Conservation (phyloP, 2,797 vertebrate genomes). For the Sandelia bainsii region DNA sequence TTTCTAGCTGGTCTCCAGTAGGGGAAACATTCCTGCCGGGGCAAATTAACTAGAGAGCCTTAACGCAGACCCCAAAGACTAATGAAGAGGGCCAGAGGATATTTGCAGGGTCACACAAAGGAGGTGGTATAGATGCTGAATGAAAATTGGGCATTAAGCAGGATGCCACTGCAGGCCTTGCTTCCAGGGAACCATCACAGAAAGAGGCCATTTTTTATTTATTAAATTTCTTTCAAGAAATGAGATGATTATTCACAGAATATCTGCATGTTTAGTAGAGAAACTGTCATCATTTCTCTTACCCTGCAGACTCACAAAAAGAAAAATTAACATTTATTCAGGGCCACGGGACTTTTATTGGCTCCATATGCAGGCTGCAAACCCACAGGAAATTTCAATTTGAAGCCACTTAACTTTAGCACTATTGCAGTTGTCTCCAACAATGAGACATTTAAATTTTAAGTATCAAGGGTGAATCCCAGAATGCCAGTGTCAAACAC, state of each 20-base stretch:
- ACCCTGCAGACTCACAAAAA: constrained; percentile 75
- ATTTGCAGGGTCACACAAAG: constrained; percentile 87
- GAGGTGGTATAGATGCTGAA: constrained; percentile 77
- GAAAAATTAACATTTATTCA: constrained; percentile 72
- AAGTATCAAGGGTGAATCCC: constrained; percentile 76
- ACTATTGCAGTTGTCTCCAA: constrained; percentile 65
- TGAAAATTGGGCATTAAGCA: constrained; percentile 84
- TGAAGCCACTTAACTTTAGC: constrained; percentile 78
- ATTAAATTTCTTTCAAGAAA: constrained; percentile 62
- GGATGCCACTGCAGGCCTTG: constrained; percentile 80
- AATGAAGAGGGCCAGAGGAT: constrained; percentile 88
- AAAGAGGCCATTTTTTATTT: constrained; percentile 60
- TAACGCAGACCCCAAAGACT: constrained; percentile 78
- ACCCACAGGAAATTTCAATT: constrained; percentile 78
- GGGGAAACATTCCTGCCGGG: constrained; percentile 76
- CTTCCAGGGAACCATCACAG: constrained; percentile 74
- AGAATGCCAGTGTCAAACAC: constrained; percentile 79
- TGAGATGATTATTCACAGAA: constrained; percentile 81
- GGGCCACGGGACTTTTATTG: constrained; percentile 71
- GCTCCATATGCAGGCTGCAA: constrained; percentile 65
- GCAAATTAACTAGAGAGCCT: constrained; percentile 84
- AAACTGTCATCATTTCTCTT: constrained; percentile 68
- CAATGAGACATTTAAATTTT: constrained; percentile 70
- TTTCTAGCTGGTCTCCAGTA: constrained; percentile 62
- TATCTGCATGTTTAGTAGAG: constrained; percentile 72